These are phyloP conservation scores for Ceratothoa steindachneri DNA, from an alignment of 2,888 invertebrate species.

Conservation along the genomic window DNA sequence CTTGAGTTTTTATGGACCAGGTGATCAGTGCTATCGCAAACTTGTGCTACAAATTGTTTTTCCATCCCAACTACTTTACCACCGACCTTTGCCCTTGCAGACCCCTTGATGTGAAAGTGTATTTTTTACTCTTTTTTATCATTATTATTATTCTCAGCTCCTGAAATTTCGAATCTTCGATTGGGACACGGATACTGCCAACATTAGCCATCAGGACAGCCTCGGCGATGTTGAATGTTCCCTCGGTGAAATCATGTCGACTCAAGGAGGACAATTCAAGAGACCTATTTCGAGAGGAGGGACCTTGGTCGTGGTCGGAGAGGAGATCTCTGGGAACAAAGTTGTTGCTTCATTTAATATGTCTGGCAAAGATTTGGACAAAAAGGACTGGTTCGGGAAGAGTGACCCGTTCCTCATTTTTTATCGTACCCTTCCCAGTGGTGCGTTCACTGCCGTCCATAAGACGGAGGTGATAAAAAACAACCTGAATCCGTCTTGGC, in stretches of 20 bases:
- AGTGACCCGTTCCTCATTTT: conserved; percentile 54
- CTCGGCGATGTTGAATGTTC: conserved; percentile 15
- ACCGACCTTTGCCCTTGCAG: too few species aligned
- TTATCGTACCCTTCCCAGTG: conserved; percentile 36
- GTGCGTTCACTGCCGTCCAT: conserved; percentile 53
- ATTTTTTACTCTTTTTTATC: too few species aligned
- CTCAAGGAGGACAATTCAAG: conserved; percentile 7
- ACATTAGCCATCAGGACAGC: conserved; percentile 13
- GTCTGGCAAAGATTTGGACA: conserved; percentile 51
- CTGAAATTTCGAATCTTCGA: conserved; percentile 17
- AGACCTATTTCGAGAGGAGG: conserved; percentile 11
- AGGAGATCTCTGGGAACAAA: conserved; percentile 24
- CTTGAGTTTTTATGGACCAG: too few species aligned
- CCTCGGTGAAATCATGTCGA: conserved; percentile 16
- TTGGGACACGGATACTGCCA: conserved; percentile 18
- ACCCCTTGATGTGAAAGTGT: too few species aligned
- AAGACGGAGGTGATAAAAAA: conserved; percentile 59
- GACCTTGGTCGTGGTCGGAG: conserved; percentile 11
- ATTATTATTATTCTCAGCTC: conserved; percentile 11
- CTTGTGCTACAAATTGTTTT: too few species aligned
- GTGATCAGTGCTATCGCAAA: too few species aligned
- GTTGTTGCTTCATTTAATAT: conserved; percentile 52
- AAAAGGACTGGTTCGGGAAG: conserved; percentile 53
- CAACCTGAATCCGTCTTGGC: conserved; percentile 58
- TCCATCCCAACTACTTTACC: too few species aligned